These are phyloP conservation scores for Sprattus sprattus DNA, from an alignment of 2,113 vertebrate species.

Conservation along the genomic window DNA sequence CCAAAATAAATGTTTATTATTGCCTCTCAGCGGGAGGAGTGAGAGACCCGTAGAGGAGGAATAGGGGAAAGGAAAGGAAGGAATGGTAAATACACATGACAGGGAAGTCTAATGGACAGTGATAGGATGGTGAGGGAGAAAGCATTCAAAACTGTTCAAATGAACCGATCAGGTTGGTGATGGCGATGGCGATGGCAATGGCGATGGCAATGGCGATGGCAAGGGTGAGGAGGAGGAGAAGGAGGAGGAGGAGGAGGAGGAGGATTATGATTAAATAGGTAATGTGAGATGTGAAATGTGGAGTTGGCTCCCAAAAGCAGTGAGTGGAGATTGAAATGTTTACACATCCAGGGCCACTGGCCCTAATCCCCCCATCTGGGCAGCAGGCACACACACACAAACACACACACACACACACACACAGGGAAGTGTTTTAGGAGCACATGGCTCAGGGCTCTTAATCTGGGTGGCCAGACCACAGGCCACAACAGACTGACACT, in stretches of 20 bases:
- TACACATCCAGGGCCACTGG: neutral
- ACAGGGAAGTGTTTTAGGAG: neutral
- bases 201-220: neutral
- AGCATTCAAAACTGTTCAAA: neutral
- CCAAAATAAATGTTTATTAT: conserved; percentile 13
- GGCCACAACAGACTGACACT: neutral
- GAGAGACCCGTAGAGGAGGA: too few species aligned
- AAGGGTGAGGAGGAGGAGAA: neutral
- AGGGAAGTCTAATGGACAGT: too few species aligned
- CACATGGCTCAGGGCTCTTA: neutral
- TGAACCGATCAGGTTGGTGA: neutral
- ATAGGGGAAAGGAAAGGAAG: too few species aligned
- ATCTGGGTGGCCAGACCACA: conserved; percentile 5
- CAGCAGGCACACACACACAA: neutral
- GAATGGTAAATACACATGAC: too few species aligned
- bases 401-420: too few species aligned
- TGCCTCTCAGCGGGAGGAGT: too few species aligned
- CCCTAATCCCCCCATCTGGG: neutral
- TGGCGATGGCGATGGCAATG: neutral
- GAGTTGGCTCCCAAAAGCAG: neutral
- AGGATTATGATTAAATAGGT: neutral
- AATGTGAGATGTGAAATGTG: neutral
- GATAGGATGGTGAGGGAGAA: too few species aligned
- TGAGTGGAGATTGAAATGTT: neutral
- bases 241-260: neutral